Base-by-base conservation (phyloP, 35 echinoderm and acorn worm genomes). In the Amphiura filiformis region DNA sequence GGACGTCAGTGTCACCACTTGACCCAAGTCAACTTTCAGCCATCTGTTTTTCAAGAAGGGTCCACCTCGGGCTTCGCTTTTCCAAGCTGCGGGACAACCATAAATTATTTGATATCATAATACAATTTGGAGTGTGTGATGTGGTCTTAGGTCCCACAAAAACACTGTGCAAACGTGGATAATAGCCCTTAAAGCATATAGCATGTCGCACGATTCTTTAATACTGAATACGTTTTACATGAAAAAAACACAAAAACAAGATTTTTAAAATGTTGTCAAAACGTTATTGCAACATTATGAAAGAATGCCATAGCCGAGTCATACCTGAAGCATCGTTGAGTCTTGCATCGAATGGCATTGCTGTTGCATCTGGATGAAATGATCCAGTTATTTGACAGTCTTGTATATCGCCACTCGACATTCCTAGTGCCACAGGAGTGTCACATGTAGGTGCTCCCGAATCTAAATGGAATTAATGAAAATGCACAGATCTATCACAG, bases 301-400 rank as follows among this genome's bases (percentile, higher is more conserved):
- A n/a, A n/a, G n/a, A n/a, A n/a, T n/a, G n/a, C n/a, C n/a, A n/a
- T n/a, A n/a, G n/a, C n/a, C n/a, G n/a, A n/a, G n/a, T n/a, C 88
- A 3, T 80, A 91, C 89, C 89, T 79, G 70, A 49, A 31, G 13
- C 56, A 0, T 40, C 78, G 52, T 79, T 80, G 15, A 91, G 89
- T 52, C 89, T 76, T 37, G 89, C 89, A 78, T 91, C 0, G 44
- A 11, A 33, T 2, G 78, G 39, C 36, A 75, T 76, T 39, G 89
- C 81, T 1, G 18, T 15, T 38, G 79, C 31, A n/a, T 91, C 40
- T 79, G 89, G 89, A 85, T 84, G 33, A 7, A 81, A 91, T 39
- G 89, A 91, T 23, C 81, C 82, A 0, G 82, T 77, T 14, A 91
- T 78, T 82, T 91, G 89, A 39, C 89, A 91, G 40, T 91, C 76